These are phyloP conservation scores for Rafetus swinhoei DNA, from an alignment of 2,113 vertebrate species.

Conservation along the genomic window DNA sequence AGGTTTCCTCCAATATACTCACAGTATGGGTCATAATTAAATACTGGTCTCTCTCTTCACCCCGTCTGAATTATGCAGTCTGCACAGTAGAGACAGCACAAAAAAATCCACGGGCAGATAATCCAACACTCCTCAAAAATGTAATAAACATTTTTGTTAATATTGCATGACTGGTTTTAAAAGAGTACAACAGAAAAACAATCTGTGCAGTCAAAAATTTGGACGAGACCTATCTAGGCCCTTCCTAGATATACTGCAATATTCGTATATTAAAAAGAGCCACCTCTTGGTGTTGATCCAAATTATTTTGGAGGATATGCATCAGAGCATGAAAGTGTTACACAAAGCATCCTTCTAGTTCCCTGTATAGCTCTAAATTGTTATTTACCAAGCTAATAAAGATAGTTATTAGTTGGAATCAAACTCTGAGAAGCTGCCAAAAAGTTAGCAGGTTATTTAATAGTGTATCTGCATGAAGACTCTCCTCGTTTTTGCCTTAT, in stretches of 20 bases:
- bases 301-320: neutral
- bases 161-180: neutral
- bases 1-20: fast-evolving
- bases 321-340: neutral
- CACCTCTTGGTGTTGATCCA: neutral
- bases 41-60: neutral
- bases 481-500: neutral
- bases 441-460: neutral
- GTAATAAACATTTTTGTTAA: fast-evolving
- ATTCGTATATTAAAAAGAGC: too few species aligned
- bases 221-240: neutral
- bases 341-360: neutral
- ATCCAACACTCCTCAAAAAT: fast-evolving
- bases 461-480: fast-evolving
- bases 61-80: neutral
- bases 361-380: neutral
- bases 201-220: neutral
- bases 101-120: neutral
- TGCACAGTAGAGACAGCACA: neutral
- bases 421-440: neutral
- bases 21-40: fast-evolving
- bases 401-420: neutral
- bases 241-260: neutral
- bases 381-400: neutral
- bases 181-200: fast-evolving